A percentile compares a stretch with the other conserved stretches of the same genome.
phyloP scores from a whole-genome alignment of 1,140 invertebrate species.

The Drosophila kanapiae region DNA sequence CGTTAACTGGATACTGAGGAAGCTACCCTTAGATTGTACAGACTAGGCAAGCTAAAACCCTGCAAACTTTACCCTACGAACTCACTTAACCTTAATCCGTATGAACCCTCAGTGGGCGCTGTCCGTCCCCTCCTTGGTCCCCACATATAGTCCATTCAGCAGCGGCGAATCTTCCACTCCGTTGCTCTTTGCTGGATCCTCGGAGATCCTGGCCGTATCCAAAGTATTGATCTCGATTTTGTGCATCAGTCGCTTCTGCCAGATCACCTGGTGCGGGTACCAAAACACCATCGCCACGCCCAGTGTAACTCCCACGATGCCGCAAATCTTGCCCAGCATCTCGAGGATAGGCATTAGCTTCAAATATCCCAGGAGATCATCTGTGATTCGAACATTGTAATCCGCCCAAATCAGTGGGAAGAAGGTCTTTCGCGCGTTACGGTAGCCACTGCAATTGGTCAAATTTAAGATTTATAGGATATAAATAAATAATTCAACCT shows the following conservation, averaged over 20 bases:
- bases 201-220: slow-evolving; percentile 26
- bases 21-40: slow-evolving; percentile 13
- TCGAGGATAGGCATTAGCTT: slow-evolving; percentile 54
- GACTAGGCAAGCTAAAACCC: slow-evolving; percentile 23
- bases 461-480: background rate
- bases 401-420: slow-evolving; percentile 93
- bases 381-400: slow-evolving; percentile 87
- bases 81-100: slow-evolving; percentile 18
- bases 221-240: slow-evolving; percentile 61
- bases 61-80: slow-evolving; percentile 28
- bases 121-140: slow-evolving; percentile 9
- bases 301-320: slow-evolving; percentile 37
- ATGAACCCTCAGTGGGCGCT: slow-evolving; percentile 23
- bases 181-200: slow-evolving; percentile 21
- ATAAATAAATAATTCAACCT: background rate
- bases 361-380: slow-evolving; percentile 85
- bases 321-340: slow-evolving; percentile 43
- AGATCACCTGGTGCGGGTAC: slow-evolving; percentile 60
- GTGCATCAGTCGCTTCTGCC: slow-evolving; percentile 63
- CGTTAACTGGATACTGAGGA: background rate
- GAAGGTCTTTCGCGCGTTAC: slow-evolving; percentile 87
- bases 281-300: slow-evolving; percentile 66
- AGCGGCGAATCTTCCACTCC: slow-evolving; percentile 56
- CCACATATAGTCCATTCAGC: slow-evolving; percentile 51
- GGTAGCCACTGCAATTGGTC: slow-evolving; percentile 80